These are phyloP conservation scores for Cichlasoma orientale DNA, from an alignment of 2,797 vertebrate genomes.

Conservation along the genomic window DNA sequence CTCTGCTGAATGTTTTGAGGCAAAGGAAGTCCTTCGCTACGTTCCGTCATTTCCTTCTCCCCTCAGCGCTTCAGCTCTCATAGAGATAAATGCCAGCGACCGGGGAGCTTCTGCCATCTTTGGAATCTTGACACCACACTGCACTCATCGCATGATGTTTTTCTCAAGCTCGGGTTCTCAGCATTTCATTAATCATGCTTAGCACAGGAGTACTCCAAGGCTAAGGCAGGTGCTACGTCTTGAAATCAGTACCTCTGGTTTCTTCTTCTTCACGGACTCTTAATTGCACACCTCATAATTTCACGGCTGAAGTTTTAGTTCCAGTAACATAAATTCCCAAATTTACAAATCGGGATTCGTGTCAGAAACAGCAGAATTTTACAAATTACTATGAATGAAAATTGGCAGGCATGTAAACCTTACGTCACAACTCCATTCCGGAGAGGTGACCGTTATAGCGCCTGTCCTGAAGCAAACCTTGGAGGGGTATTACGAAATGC, in stretches of 20 bases:
- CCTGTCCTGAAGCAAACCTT: conserved; percentile 51
- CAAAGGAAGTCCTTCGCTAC: conserved; percentile 39
- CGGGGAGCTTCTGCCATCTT: conserved; percentile 32
- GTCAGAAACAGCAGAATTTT: background rate
- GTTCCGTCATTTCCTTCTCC: conserved; percentile 25
- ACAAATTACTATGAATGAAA: background rate
- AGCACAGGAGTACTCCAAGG: background rate
- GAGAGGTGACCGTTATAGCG: conserved; percentile 38
- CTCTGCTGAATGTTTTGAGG: conserved; percentile 30
- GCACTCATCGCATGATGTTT: conserved; percentile 46
- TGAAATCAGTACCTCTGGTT: conserved; percentile 1
- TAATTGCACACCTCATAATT: conserved; percentile 17
- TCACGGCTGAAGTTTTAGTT: conserved; percentile 5
- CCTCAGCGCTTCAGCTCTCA: background rate
- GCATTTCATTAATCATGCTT: conserved; percentile 65
- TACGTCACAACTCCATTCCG: conserved; percentile 12
- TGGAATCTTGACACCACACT: conserved; percentile 45
- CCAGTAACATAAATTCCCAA: background rate
- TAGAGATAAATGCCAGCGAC: conserved; percentile 23
- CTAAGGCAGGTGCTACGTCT: conserved; percentile 20
- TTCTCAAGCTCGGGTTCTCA: conserved; percentile 49
- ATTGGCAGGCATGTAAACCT: background rate
- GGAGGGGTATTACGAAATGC: conserved; percentile 38
- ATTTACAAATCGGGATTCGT: background rate
- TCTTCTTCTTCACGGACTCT: conserved; percentile 4